phyloP scores from a whole-genome alignment of 2,888 invertebrate genomes.

The Euphydryas editha region DNA sequence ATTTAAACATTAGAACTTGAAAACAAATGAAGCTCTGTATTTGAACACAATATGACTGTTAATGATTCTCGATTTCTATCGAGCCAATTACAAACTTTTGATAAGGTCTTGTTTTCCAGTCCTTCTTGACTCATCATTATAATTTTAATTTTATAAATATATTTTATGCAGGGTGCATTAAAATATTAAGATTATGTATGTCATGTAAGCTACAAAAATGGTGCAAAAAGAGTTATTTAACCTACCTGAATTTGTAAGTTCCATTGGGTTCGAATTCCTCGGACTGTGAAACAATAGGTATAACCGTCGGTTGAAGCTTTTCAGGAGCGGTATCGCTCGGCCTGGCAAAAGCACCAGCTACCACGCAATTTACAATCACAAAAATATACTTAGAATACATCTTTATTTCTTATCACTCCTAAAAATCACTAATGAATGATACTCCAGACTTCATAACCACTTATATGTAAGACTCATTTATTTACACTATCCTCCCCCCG shows the following conservation, averaged over 20 bases:
- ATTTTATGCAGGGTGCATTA: no score
- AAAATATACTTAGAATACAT: constrained; percentile 64
- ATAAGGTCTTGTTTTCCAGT: no score
- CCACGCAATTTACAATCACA: constrained; percentile 50
- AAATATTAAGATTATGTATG: neutral
- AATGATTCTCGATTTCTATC: no score
- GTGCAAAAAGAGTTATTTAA: neutral
- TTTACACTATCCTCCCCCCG: constrained; percentile 81
- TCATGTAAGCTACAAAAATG: neutral
- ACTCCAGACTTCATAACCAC: constrained; percentile 73
- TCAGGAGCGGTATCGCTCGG: constrained; percentile 62
- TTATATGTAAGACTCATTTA: constrained; percentile 80
- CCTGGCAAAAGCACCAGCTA: constrained; percentile 52
- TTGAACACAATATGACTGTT: no score
- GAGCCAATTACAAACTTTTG: no score
- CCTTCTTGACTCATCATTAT: no score
- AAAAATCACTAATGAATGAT: constrained; percentile 71
- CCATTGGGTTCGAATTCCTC: constrained; percentile 80
- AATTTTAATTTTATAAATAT: no score
- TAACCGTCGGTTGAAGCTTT: constrained; percentile 66
- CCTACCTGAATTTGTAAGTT: constrained; percentile 77
- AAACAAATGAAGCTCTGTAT: no score
- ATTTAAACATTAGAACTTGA: no score
- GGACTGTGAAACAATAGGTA: constrained; percentile 80
- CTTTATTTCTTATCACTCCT: constrained; percentile 54